Evolutionary conservation across 2,797 vertebrate genomes (phyloP), one percentile per base, ranked within the genome.

Genomic region (Falco rusticolus): DNA sequence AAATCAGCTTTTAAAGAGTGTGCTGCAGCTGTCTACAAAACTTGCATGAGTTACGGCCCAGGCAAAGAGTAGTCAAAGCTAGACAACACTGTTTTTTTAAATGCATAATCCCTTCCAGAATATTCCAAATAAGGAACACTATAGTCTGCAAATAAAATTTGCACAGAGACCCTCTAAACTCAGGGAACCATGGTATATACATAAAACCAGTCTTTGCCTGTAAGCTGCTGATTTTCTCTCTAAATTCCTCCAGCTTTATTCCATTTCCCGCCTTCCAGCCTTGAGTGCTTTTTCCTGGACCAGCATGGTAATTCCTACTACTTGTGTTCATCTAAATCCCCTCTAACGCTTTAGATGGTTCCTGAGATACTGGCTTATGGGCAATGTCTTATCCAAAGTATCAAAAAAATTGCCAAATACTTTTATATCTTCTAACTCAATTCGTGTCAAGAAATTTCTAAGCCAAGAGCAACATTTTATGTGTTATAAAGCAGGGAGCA

Each of bases 351-450:
- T 79, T 2, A 64, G 57, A 34, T 29, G 18, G 56, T 20, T 63
- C 4, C 1, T 47, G 66, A 92, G 71, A 87, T 34, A 31, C n/a
- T 77, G 50, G 63, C 45, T 91, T 13, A 2, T 4, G 18, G 41
- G 63, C 70, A 70, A 22, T 21, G 66, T 68, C 80, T 80, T 72
- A 88, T 51, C 48, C 71, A 56, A 56, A 74, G 64, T 26, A 86
- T 57, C 43, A 51, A 39, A 94, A 77, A 82, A 77, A 61, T 25
- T 60, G 79, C 79, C 57, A 84, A 57, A 54, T 89, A 75, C 53
- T 87, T 87, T 70, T 25, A 8, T 41, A 75, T 89, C 92, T 87
- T 95, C 81, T 89, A 89, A 77, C 43, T 84, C 37, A 25, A 90
- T 76, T 71, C 25, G 8, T 3, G 14, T 90, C 90, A 82, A 74